A percentile compares a stretch with the other conserved stretches of the same genome.
These are phyloP conservation scores for Caerostris extrusa DNA, from an alignment of 1,140 invertebrate species.

Conservation along the genomic window DNA sequence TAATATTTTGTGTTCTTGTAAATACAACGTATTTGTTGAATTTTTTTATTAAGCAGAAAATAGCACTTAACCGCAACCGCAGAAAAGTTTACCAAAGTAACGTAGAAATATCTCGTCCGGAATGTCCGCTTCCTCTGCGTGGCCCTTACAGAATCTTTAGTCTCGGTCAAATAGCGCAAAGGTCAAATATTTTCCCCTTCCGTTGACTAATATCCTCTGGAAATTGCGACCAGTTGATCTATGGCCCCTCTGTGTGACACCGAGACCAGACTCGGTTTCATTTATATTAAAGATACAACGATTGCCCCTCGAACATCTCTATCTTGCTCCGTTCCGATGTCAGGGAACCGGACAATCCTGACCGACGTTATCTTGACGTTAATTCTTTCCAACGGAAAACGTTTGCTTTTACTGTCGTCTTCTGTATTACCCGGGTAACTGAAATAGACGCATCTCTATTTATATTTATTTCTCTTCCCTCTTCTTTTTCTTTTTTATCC, in stretches of 20 bases:
- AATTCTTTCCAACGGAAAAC: constrained; percentile 70
- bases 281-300: constrained; percentile 52
- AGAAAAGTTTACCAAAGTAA: no score
- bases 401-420: constrained; percentile 56
- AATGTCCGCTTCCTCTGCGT: no score
- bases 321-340: not conserved
- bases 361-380: constrained; percentile 75
- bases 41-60: no score
- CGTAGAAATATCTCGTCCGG: no score
- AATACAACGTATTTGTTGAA: no score
- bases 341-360: constrained; percentile 14
- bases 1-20: no score
- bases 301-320: constrained; percentile 2
- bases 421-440: constrained; percentile 34
- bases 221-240: not conserved
- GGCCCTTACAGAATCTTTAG: no score
- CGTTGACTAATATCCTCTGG: not conserved
- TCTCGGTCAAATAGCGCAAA: not conserved
- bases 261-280: not conserved
- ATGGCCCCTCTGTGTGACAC: not conserved
- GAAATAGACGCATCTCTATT: constrained; percentile 37
- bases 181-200: constrained; percentile 10
- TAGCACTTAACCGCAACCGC: no score
- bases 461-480: constrained; percentile 31
- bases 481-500: not conserved